phyloP scores from a whole-genome alignment of 2,888 invertebrate species.

The Protodeltote pygarga region DNA sequence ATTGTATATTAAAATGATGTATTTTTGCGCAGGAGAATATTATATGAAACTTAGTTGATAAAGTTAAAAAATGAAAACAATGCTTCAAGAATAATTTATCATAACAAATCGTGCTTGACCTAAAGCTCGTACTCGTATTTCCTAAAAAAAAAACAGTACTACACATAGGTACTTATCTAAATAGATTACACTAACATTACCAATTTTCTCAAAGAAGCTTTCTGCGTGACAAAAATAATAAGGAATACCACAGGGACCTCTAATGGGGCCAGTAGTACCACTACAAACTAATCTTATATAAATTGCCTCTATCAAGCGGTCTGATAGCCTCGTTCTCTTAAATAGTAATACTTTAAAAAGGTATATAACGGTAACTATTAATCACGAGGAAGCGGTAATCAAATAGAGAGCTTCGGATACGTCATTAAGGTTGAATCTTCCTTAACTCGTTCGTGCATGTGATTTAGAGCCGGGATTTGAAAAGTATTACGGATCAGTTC shows the following conservation, averaged over 20 bases:
- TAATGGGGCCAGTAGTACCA: constrained; percentile 15
- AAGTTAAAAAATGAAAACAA: too few species aligned
- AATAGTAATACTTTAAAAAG: constrained; percentile 41
- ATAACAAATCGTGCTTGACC: too few species aligned
- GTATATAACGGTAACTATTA: constrained; percentile 20
- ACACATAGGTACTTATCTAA: constrained; percentile 12
- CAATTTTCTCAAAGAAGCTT: constrained; percentile 9
- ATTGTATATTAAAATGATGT: too few species aligned
- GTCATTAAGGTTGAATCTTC: constrained; percentile 23
- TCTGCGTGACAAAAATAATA: constrained; percentile 29
- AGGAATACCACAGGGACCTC: constrained; percentile 15
- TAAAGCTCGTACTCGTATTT: too few species aligned
- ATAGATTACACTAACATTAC: constrained; percentile 22
- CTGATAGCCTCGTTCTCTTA: constrained; percentile 38
- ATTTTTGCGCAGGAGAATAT: too few species aligned
- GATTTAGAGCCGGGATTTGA: constrained; percentile 9
- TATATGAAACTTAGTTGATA: too few species aligned
- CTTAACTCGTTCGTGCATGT: constrained; percentile 25
- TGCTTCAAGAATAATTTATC: too few species aligned
- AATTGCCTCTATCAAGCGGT: constrained; percentile 33
- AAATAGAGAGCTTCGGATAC: constrained; percentile 33
- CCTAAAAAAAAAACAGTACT: not conserved
- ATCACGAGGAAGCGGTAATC: constrained; percentile 32
- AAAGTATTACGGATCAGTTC: not conserved
- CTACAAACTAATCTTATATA: constrained; percentile 23